Evolutionary conservation across 2,888 invertebrate genomes (phyloP).

Genomic region (Phanerotoma sp.): DNA sequence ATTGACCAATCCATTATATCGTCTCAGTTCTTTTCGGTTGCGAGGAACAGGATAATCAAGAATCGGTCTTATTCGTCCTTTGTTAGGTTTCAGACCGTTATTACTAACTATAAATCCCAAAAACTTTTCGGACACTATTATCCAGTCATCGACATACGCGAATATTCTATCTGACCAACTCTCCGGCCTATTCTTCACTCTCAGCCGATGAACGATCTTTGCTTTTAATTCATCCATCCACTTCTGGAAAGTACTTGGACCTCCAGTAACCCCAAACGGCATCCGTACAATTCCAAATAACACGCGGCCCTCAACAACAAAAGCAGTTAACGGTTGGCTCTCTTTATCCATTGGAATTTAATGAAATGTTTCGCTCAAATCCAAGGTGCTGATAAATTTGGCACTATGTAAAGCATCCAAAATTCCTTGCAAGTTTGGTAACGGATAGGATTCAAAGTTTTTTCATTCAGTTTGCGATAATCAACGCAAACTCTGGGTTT

Average conservation of each 20-base stretch:
- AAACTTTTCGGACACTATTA: no score
- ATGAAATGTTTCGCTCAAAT: no score
- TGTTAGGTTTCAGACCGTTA: slow-evolving; percentile 26
- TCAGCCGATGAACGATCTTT: background rate
- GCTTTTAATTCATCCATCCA: no score
- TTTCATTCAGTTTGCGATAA: slow-evolving; percentile 10
- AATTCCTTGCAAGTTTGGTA: no score
- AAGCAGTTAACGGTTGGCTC: slow-evolving; percentile 6
- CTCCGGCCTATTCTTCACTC: background rate
- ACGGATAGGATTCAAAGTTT: slow-evolving; percentile 14
- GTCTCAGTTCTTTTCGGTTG: slow-evolving; percentile 20
- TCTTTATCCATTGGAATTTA: no score
- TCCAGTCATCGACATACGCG: background rate
- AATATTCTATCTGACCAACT: background rate
- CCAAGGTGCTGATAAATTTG: no score
- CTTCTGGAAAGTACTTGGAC: no score
- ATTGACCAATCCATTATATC: slow-evolving; percentile 27
- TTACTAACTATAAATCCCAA: slow-evolving; percentile 28
- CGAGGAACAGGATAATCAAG: slow-evolving; percentile 18
- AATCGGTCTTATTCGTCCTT: slow-evolving; percentile 26
- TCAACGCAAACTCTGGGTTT: slow-evolving; percentile 2
- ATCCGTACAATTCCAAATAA: slow-evolving; percentile 5
- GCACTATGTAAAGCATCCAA: no score
- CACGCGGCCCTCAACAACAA: slow-evolving; percentile 10
- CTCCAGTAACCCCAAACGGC: slow-evolving; percentile 12